Evolutionary conservation across 2,113 vertebrate species (phyloP).

Genomic region (Morone chrysops): DNA sequence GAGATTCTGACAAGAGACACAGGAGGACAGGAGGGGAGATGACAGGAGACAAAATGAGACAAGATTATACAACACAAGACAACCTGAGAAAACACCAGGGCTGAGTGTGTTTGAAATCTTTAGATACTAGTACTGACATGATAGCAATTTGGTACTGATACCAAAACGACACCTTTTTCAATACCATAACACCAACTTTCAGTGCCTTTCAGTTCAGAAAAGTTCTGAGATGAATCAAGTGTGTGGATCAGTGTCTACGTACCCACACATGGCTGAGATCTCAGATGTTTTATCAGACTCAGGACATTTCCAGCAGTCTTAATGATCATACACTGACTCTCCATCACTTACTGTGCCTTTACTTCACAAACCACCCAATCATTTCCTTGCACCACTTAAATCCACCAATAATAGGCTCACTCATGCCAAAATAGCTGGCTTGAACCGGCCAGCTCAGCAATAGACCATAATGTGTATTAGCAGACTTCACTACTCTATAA

Average conservation of each 20-base stretch:
- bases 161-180: neutral
- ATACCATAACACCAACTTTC: neutral
- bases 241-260: neutral
- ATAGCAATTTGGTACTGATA: neutral
- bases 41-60: neutral
- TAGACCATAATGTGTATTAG: neutral
- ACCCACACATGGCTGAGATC: no score
- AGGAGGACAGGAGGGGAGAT: constrained; percentile 15
- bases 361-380: neutral
- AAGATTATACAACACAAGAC: neutral
- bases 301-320: neutral
- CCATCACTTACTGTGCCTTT: neutral
- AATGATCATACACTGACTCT: neutral
- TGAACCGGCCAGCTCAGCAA: constrained; percentile 24
- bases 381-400: constrained; percentile 4
- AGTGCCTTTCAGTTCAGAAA: neutral
- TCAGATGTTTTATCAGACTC: neutral
- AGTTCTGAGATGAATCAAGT: neutral
- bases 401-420: constrained; percentile 1
- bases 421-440: neutral
- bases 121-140: neutral
- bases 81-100: neutral
- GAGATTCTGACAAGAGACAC: constrained; percentile 26
- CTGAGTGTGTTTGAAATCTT: no score
- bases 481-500: constrained; percentile 12